Percentiles rank a stretch among this genome's conserved stretches.
phyloP scores from a whole-genome alignment of 35 echinoderm and acorn worm species.

The Stichopus chloronotus region DNA sequence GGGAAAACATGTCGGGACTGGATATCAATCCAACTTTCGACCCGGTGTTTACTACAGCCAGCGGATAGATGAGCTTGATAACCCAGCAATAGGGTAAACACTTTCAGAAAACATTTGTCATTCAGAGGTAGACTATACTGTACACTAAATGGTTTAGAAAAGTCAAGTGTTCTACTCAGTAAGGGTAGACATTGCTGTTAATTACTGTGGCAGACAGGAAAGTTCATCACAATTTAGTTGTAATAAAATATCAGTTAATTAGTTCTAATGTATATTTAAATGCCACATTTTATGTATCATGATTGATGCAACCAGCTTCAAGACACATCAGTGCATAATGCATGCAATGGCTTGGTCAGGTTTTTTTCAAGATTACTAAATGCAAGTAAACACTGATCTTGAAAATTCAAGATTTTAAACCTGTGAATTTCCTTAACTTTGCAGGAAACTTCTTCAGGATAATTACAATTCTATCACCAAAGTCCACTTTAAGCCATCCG shows the following conservation, averaged over 20 bases:
- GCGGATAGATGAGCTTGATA: conserved; percentile 82
- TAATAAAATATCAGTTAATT: too few species aligned
- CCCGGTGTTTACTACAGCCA: conserved; percentile 97
- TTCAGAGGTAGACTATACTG: background rate
- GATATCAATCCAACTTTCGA: conserved; percentile 96
- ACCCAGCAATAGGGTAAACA: conserved; percentile 94
- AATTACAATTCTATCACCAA: conserved; percentile 96
- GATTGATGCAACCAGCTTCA: too few species aligned
- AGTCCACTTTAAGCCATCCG: conserved; percentile 83
- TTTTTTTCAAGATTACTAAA: too few species aligned
- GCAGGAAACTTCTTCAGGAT: conserved; percentile 73
- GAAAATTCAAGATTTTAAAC: too few species aligned
- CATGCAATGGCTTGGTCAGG: too few species aligned
- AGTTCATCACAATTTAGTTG: background rate
- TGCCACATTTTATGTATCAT: too few species aligned
- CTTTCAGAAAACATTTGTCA: background rate
- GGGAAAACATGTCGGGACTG: conserved; percentile 94
- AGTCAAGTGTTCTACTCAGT: background rate
- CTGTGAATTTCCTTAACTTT: conserved; percentile 10
- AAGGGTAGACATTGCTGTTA: background rate
- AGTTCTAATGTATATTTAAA: too few species aligned
- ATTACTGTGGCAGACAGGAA: background rate
- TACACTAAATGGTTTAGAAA: background rate
- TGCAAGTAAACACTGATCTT: too few species aligned
- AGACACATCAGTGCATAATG: too few species aligned